phyloP scores from a whole-genome alignment of 1,140 invertebrate species.

The Temnothorax curvispinosus region DNA sequence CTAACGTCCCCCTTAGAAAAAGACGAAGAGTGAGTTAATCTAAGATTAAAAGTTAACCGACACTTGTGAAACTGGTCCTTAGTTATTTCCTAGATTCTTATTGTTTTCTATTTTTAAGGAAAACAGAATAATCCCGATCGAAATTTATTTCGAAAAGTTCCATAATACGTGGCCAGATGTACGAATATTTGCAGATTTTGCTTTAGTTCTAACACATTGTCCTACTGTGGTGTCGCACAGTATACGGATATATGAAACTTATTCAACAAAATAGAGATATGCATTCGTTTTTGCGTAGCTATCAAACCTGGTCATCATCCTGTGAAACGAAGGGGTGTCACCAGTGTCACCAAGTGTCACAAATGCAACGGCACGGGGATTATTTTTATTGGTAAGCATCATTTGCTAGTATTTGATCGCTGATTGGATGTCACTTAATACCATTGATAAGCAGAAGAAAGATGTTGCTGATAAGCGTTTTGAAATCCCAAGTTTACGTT shows the following conservation, averaged over 20 bases:
- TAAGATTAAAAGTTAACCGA: too few species aligned
- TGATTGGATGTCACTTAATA: constrained; percentile 45
- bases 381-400: constrained; percentile 90
- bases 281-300: constrained; percentile 75
- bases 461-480: constrained; percentile 58
- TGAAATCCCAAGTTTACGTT: neutral
- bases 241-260: neutral
- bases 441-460: constrained; percentile 52
- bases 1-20: too few species aligned
- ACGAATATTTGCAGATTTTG: neutral
- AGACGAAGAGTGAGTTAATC: too few species aligned
- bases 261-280: constrained; percentile 43
- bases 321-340: constrained; percentile 92
- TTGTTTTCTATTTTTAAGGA: too few species aligned
- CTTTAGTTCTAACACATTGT: neutral
- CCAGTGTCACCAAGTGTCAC: constrained; percentile 93
- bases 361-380: constrained; percentile 95
- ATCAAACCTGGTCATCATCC: constrained; percentile 90
- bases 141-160: too few species aligned
- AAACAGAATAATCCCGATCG: too few species aligned
- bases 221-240: neutral
- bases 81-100: too few species aligned
- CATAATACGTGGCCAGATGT: neutral
- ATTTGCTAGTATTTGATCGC: neutral
- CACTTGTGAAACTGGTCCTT: too few species aligned